Conservation (phyloP, 2,888 invertebrate genomes). For the Caenorhabditis sp. region DNA sequence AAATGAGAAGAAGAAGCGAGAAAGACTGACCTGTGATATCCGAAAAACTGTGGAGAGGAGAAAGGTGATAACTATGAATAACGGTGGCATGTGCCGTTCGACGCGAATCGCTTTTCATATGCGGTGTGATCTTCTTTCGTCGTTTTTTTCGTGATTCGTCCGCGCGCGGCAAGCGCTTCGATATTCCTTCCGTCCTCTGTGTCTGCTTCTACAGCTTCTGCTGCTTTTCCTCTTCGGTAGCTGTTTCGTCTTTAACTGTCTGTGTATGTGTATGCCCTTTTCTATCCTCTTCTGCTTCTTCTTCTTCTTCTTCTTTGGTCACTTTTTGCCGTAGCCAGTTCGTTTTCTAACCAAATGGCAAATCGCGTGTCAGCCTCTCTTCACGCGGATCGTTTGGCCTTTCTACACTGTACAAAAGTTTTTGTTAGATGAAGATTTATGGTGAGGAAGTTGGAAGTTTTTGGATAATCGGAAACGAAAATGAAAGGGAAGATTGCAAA, state of each 20-base stretch:
- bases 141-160: conserved; percentile 33
- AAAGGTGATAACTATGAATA: conserved; percentile 61
- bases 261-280: conserved; percentile 37
- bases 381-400: conserved; percentile 46
- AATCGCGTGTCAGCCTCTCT: conserved; percentile 57
- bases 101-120: conserved; percentile 66
- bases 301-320: conserved; percentile 47
- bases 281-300: conserved; percentile 2
- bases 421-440: conserved; percentile 21
- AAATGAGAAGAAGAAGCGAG: too few species aligned
- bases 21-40: conserved; percentile 58
- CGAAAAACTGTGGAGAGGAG: conserved; percentile 55
- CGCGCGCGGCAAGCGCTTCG: conserved; percentile 36
- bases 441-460: conserved; percentile 13
- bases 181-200: conserved; percentile 51
- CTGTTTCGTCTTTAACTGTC: conserved; percentile 37
- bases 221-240: conserved; percentile 20
- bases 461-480: conserved; percentile 10
- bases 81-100: conserved; percentile 70
- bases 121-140: conserved; percentile 59
- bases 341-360: conserved; percentile 58
- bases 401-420: conserved; percentile 34
- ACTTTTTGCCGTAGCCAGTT: conserved; percentile 64
- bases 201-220: conserved; percentile 15
- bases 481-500: conserved; percentile 1